phyloP scores from a whole-genome alignment of 2,113 vertebrate genomes.

The Pardalotus punctatus region DNA sequence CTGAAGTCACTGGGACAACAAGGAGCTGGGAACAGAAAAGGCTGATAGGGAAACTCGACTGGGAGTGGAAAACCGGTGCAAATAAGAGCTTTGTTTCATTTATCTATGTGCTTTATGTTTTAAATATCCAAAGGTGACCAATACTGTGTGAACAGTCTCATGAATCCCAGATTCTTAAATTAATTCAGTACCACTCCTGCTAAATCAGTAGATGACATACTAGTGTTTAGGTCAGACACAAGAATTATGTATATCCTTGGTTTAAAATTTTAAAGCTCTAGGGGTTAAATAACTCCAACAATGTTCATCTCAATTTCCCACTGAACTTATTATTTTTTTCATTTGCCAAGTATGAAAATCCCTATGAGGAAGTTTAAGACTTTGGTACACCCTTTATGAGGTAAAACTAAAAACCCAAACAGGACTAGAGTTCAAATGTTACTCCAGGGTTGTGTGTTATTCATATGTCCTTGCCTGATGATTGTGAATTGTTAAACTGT shows the following conservation, averaged over 20 bases:
- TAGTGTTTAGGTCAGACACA: background rate
- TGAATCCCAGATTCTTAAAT: background rate
- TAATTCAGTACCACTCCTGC: background rate
- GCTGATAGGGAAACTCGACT: background rate
- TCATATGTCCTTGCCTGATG: background rate
- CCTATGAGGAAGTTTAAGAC: background rate
- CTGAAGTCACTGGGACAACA: conserved; percentile 85
- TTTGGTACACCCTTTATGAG: background rate
- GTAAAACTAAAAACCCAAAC: background rate
- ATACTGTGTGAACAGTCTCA: background rate
- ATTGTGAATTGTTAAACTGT: background rate
- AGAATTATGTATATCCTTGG: background rate
- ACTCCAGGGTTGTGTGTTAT: background rate
- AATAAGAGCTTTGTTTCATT: background rate
- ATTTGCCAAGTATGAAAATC: background rate
- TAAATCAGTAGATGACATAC: background rate
- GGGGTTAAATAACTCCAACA: background rate
- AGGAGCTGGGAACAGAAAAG: conserved; percentile 75
- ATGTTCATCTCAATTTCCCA: background rate
- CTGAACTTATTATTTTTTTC: background rate
- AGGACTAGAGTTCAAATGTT: background rate
- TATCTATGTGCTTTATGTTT: background rate
- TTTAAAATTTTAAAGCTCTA: background rate
- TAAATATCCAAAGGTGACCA: background rate
- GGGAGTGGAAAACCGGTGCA: background rate